Percentiles rank a stretch among this genome's conserved stretches.
Conservation (phyloP, 2,888 invertebrate genomes). For the Ernsta delagoae region DNA sequence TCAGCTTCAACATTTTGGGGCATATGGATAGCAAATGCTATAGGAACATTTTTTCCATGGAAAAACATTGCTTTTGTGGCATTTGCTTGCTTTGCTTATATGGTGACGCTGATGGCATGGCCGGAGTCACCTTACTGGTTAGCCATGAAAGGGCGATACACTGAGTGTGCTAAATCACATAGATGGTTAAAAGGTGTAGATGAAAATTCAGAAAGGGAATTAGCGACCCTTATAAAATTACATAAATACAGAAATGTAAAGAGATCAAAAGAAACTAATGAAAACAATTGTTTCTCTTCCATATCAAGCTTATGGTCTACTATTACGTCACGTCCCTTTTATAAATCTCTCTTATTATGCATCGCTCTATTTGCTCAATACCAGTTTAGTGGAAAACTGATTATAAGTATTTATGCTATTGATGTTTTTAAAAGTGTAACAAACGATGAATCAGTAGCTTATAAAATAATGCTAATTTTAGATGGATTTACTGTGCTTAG, state of each 20-base stretch:
- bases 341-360: background rate
- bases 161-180: background rate
- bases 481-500: constrained; percentile 2
- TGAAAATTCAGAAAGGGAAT: background rate
- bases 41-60: constrained; percentile 5
- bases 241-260: background rate
- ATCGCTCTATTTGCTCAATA: background rate
- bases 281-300: background rate
- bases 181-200: background rate
- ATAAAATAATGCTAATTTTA: background rate
- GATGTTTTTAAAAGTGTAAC: background rate
- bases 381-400: background rate
- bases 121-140: background rate
- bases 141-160: background rate
- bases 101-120: background rate
- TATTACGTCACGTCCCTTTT: constrained; percentile 4
- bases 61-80: background rate
- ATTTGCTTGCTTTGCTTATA: background rate
- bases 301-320: background rate
- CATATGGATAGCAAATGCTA: constrained; percentile 2
- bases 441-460: background rate
- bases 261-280: background rate
- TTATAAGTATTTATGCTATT: constrained; percentile 5
- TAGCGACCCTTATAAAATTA: background rate
- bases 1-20: background rate